These are phyloP conservation scores for Mobula birostris DNA, from an alignment of 2,113 vertebrate species.

Conservation along the genomic window DNA sequence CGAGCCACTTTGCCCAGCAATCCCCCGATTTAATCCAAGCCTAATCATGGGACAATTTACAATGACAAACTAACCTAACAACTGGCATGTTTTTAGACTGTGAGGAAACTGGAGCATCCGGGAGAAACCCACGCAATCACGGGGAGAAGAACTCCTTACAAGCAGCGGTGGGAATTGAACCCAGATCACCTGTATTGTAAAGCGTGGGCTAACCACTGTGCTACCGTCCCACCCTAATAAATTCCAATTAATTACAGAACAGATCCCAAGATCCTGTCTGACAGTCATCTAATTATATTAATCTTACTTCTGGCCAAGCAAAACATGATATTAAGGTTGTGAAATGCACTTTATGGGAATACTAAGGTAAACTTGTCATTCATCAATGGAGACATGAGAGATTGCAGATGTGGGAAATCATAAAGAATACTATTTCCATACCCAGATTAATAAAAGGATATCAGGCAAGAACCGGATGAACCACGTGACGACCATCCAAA, in stretches of 20 bases:
- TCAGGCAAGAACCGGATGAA: conserved; percentile 78
- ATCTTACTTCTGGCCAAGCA: not conserved
- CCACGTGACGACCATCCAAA: conserved; percentile 90
- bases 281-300: not conserved
- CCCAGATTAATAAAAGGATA: conserved; percentile 71
- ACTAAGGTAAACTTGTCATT: not conserved
- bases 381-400: not conserved
- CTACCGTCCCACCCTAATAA: not conserved
- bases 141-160: too few relatives aligned
- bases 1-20: too few relatives aligned
- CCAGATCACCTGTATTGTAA: too few relatives aligned
- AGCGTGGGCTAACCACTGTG: too few relatives aligned
- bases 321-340: not conserved
- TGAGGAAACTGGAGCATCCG: too few relatives aligned
- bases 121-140: too few relatives aligned
- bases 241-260: not conserved
- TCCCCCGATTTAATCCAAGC: too few relatives aligned
- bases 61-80: too few relatives aligned
- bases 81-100: too few relatives aligned
- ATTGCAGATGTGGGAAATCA: not conserved
- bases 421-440: not conserved
- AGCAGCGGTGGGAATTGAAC: too few relatives aligned
- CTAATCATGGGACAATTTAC: too few relatives aligned
- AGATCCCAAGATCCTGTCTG: not conserved
- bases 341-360: not conserved